phyloP scores from a whole-genome alignment of 2,888 invertebrate species.

The Heliothis peltigera region DNA sequence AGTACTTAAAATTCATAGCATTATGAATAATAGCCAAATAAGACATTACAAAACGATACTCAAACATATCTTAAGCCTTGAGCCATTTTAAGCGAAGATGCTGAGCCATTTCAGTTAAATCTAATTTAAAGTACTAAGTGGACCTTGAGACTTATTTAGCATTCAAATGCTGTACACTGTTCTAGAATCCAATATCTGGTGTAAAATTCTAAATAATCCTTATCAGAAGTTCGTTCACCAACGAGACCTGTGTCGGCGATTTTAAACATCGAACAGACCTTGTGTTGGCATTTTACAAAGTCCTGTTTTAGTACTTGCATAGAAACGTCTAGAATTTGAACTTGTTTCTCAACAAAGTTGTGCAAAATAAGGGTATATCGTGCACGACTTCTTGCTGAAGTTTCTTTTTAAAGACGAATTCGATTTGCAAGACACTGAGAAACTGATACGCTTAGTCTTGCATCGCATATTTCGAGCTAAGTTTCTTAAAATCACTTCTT shows the following conservation, averaged over 20 bases:
- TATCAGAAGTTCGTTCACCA: conserved; percentile 23
- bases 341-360: conserved; percentile 22
- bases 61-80: no score
- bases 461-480: no score
- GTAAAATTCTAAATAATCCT: conserved; percentile 35
- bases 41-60: no score
- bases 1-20: no score
- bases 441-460: no score
- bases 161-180: conserved; percentile 9
- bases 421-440: no score
- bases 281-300: conserved; percentile 30
- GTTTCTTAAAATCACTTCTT: no score
- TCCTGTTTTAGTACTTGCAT: conserved; percentile 31
- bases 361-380: neutral
- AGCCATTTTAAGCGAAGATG: no score
- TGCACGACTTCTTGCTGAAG: neutral
- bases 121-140: no score
- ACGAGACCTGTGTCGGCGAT: conserved; percentile 32
- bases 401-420: no score
- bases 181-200: neutral
- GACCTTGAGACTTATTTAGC: no score
- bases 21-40: neutral
- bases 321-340: conserved; percentile 33
- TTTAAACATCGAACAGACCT: conserved; percentile 26
- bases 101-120: no score